Conservation (phyloP, 2,797 vertebrate species). For the Aratinga solstitialis region DNA sequence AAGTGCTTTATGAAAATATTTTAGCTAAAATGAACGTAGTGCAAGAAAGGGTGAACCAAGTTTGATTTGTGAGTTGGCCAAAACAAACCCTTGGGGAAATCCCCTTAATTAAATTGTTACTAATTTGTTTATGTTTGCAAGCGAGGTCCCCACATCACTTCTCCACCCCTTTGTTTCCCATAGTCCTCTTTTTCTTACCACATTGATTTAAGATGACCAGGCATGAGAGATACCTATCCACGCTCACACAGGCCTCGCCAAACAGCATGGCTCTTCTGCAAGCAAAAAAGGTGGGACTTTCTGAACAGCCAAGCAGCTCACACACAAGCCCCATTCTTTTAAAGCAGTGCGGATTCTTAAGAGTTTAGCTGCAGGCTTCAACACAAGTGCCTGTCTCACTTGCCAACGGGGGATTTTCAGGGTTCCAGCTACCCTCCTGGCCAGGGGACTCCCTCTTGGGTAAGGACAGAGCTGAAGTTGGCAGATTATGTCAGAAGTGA, state of each 20-base stretch:
- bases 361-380: neutral
- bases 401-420: neutral
- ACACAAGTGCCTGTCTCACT: neutral
- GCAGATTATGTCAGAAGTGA: neutral
- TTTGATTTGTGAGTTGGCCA: neutral
- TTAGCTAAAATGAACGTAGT: neutral
- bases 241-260: neutral
- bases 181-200: neutral
- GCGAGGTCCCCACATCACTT: neutral
- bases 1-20: neutral
- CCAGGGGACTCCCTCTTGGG: neutral
- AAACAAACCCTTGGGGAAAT: neutral
- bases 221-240: neutral
- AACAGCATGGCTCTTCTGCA: neutral
- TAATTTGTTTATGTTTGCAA: neutral
- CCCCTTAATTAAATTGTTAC: neutral
- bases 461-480: neutral
- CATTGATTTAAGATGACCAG: neutral
- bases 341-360: accelerated
- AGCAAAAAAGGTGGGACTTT: neutral
- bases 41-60: neutral
- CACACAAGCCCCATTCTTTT: neutral
- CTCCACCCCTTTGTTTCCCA: neutral
- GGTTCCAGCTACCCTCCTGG: too few relatives aligned
- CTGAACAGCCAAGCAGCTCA: neutral